Conservation (phyloP, 2,113 vertebrate genomes). For the Oceanites oceanicus region DNA sequence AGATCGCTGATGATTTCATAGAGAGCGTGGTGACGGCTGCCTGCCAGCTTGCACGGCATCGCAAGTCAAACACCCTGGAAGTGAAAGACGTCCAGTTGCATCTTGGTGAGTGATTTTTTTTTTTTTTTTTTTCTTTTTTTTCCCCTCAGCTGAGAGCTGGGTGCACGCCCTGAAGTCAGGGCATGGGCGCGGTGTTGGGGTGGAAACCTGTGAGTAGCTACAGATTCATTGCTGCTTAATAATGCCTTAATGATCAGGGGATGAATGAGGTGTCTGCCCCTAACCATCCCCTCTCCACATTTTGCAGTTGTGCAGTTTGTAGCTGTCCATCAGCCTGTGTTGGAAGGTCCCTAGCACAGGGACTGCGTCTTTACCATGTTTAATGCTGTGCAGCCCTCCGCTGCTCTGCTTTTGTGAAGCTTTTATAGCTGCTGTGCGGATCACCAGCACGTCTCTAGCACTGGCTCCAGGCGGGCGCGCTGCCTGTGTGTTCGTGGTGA, state of each 20-base stretch:
- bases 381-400: neutral
- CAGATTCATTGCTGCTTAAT: neutral
- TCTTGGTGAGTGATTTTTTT: constrained; percentile 81
- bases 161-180: accelerated
- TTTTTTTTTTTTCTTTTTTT: no score
- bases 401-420: neutral
- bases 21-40: constrained; percentile 97
- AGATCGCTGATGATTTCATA: constrained; percentile 98
- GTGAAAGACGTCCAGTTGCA: constrained; percentile 98
- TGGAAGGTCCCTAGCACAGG: neutral
- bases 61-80: constrained; percentile 96
- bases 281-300: neutral
- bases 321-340: neutral
- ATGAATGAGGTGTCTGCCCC: neutral
- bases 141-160: neutral
- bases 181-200: accelerated
- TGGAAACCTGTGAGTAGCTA: neutral
- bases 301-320: no score
- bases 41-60: constrained; percentile 94
- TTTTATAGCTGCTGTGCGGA: neutral
- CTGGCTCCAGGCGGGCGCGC: neutral
- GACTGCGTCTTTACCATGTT: neutral
- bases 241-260: neutral
- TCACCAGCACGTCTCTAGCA: neutral
- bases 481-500: accelerated